phyloP scores from a whole-genome alignment of 2,113 vertebrate genomes.

The Lagopus muta region DNA sequence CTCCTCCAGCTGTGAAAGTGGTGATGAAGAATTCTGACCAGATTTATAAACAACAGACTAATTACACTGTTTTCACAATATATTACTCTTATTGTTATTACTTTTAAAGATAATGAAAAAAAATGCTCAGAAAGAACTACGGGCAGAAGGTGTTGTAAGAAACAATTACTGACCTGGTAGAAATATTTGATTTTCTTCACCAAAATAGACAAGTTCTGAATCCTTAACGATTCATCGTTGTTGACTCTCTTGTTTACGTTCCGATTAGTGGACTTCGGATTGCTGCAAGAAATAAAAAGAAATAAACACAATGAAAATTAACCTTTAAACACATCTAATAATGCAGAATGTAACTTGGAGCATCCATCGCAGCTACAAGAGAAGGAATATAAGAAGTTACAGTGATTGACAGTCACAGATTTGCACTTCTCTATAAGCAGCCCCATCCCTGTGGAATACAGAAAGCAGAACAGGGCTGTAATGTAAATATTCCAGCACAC shows the following conservation, averaged over 20 bases:
- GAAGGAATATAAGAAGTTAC: not conserved
- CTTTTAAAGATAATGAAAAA: not conserved
- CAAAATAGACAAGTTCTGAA: conserved; percentile 94
- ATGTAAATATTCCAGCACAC: not conserved
- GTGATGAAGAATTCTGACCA: not conserved
- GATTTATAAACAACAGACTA: not conserved
- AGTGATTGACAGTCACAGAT: not conserved
- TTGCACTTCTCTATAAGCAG: not conserved
- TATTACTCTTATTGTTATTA: not conserved
- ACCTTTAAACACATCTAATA: not conserved
- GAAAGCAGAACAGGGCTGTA: not conserved
- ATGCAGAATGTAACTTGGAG: not conserved
- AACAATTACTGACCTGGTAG: conserved; percentile 89
- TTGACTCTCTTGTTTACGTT: conserved; percentile 97
- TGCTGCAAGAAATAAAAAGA: conserved; percentile 77
- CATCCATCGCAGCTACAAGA: not conserved
- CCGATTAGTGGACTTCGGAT: conserved; percentile 90
- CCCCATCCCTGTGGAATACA: not conserved
- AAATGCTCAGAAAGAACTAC: not conserved
- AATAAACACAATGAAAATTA: conserved; percentile 1
- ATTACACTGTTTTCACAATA: not conserved
- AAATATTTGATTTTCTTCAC: conserved; percentile 94
- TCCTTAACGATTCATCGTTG: conserved; percentile 91
- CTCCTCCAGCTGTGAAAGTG: not conserved
- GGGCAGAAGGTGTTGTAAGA: not conserved